These are phyloP conservation scores for Eulemur macaco DNA, from an alignment of 2,113 vertebrate genomes.

Conservation along the genomic window DNA sequence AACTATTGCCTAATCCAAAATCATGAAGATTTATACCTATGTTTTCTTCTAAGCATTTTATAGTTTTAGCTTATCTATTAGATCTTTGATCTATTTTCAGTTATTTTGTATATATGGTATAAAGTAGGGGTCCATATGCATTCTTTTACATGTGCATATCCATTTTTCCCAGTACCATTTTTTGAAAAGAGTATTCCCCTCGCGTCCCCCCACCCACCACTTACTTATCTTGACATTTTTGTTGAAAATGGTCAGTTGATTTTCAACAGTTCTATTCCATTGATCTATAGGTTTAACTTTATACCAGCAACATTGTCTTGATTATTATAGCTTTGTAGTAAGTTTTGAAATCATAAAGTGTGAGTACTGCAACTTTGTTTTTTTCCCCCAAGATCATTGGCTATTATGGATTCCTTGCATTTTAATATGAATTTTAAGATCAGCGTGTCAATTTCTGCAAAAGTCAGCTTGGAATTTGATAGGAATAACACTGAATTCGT, in stretches of 20 bases:
- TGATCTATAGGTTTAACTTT: background rate
- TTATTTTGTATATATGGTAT: constrained; percentile 6
- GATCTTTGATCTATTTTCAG: background rate
- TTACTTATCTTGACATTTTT: background rate
- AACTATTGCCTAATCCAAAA: background rate
- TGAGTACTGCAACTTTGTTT: background rate
- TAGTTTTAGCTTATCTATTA: background rate
- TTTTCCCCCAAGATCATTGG: background rate
- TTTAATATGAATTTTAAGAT: background rate
- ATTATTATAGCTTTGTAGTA: background rate
- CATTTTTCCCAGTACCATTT: background rate
- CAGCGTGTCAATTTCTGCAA: background rate
- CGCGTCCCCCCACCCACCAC: too few species aligned
- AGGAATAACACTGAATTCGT: background rate
- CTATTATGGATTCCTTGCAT: background rate
- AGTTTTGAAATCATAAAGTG: constrained; percentile 18
- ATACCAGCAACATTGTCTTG: background rate
- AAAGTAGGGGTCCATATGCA: background rate
- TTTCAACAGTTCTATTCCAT: background rate
- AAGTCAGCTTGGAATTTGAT: background rate
- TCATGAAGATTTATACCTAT: background rate
- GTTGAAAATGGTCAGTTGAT: background rate
- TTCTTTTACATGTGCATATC: background rate
- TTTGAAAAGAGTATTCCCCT: background rate
- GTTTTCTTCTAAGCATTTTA: background rate